Evolutionary conservation across 1,140 invertebrate species (phyloP).

Genomic region (Drosophila kepulauana): DNA sequence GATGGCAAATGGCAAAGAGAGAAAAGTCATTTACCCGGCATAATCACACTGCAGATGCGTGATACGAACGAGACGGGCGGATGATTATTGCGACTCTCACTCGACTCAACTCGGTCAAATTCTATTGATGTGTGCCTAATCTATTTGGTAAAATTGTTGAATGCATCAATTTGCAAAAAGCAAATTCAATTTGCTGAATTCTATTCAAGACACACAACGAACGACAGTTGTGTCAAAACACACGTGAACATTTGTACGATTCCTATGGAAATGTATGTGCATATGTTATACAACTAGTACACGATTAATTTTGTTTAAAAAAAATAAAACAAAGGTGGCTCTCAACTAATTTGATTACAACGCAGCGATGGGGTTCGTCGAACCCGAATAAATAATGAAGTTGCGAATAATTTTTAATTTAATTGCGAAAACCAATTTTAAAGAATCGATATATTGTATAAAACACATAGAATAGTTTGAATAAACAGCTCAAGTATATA

Average conservation of each 20-base stretch:
- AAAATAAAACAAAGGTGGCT: too few species aligned
- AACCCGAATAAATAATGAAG: too few species aligned
- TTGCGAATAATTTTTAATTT: too few species aligned
- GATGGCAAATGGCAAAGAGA: not conserved
- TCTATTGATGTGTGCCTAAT: slow-evolving; percentile 37
- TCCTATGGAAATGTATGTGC: not conserved
- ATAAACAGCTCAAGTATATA: not conserved
- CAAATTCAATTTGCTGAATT: slow-evolving; percentile 18
- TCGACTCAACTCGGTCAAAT: slow-evolving; percentile 26
- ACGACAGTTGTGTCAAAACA: not conserved
- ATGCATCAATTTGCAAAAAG: slow-evolving; percentile 29
- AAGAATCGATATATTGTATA: too few species aligned
- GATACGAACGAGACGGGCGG: slow-evolving; percentile 21
- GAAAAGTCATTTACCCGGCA: not conserved
- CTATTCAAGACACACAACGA: not conserved
- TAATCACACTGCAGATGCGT: slow-evolving; percentile 69
- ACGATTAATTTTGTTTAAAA: too few species aligned
- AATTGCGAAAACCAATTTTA: too few species aligned
- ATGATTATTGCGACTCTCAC: not conserved
- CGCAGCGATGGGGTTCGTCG: too few species aligned
- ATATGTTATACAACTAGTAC: not conserved
- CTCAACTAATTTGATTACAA: too few species aligned
- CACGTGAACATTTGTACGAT: not conserved
- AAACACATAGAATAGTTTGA: too few species aligned
- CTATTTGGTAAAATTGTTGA: slow-evolving; percentile 22